phyloP scores from a whole-genome alignment of 2,113 vertebrate species.

The Lampris megalopsis region DNA sequence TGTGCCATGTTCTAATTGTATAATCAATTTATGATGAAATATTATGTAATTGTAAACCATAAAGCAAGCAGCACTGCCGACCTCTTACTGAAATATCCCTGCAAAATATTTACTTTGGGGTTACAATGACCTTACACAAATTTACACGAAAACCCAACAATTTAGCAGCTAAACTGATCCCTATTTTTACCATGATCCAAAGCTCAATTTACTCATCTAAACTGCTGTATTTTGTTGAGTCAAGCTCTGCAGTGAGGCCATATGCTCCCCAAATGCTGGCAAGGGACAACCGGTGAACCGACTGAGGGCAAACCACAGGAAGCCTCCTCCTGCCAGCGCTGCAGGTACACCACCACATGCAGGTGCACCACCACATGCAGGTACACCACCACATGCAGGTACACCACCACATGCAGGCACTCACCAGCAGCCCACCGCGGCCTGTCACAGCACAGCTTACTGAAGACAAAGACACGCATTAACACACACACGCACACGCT shows the following conservation, averaged over 20 bases:
- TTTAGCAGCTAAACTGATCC: background rate
- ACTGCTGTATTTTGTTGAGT: background rate
- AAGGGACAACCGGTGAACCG: slow-evolving; percentile 42
- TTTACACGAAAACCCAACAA: background rate
- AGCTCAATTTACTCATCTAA: background rate
- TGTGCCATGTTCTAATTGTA: no score
- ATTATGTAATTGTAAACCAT: no score
- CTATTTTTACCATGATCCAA: background rate
- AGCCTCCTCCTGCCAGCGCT: slow-evolving; percentile 45
- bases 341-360: slow-evolving; percentile 33
- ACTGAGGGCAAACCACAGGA: slow-evolving; percentile 29
- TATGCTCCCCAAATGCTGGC: slow-evolving; percentile 43
- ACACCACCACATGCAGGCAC: no score
- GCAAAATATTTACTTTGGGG: no score
- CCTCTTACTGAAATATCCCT: no score
- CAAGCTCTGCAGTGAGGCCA: slow-evolving; percentile 27
- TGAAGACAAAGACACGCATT: slow-evolving; percentile 10
- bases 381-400: no score
- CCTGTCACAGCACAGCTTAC: slow-evolving; percentile 13
- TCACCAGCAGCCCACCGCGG: slow-evolving; percentile 1
- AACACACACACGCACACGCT: no score
- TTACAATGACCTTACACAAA: no score
- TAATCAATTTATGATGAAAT: no score
- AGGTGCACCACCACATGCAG: no score
- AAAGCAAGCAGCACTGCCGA: no score